Conservation (phyloP, 2,113 vertebrate genomes). For the Myocastor coypus region DNA sequence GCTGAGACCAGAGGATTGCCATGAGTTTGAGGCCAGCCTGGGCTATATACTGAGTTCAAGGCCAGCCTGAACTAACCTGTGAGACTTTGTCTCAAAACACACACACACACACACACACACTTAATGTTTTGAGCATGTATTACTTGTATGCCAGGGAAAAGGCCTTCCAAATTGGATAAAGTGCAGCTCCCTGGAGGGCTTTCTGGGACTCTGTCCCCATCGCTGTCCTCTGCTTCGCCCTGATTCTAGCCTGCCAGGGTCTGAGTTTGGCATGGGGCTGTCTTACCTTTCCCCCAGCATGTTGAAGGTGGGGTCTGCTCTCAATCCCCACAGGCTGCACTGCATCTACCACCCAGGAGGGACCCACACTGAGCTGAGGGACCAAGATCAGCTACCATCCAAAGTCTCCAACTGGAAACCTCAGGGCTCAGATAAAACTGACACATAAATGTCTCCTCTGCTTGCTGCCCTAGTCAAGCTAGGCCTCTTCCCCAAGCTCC, state of each 20-base stretch:
- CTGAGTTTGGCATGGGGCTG: background rate
- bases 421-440: background rate
- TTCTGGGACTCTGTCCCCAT: background rate
- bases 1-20: background rate
- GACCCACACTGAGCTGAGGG: background rate
- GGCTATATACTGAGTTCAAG: background rate
- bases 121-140: background rate
- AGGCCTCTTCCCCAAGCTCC: background rate
- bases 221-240: background rate
- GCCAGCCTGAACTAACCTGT: background rate
- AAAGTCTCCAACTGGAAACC: background rate
- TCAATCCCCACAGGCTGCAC: background rate
- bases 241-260: background rate
- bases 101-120: background rate
- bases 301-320: background rate
- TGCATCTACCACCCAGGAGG: background rate
- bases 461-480: background rate
- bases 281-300: background rate
- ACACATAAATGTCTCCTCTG: background rate
- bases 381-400: background rate
- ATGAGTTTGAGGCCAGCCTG: background rate
- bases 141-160: slow-evolving; percentile 15
- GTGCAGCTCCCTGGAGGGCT: background rate
- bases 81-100: background rate
- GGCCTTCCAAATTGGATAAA: background rate